Evolutionary conservation across 2,113 vertebrate genomes (phyloP).

Genomic region (Triplophysa tibetana): DNA sequence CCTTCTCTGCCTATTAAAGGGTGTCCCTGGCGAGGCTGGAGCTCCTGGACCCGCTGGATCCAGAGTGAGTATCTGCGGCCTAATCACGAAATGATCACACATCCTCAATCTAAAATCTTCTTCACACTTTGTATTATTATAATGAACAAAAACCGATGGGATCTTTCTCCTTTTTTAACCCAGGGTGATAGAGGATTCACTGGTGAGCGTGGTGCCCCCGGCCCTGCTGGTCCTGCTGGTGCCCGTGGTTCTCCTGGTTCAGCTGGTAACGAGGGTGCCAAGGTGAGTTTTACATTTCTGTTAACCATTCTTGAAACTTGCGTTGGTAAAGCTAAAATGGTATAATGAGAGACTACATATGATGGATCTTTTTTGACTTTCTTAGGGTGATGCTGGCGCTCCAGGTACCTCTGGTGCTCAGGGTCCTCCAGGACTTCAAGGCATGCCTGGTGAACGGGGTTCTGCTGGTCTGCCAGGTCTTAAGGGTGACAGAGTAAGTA

Average conservation of each 20-base stretch:
- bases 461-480: slow-evolving; percentile 91
- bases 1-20: slow-evolving; percentile 58
- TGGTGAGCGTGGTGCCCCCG: slow-evolving; percentile 91
- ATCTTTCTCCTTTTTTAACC: slow-evolving; percentile 10
- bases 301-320: background rate
- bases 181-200: slow-evolving; percentile 97
- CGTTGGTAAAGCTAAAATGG: background rate
- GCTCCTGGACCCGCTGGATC: slow-evolving; percentile 81
- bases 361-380: background rate
- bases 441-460: slow-evolving; percentile 98
- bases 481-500: slow-evolving; percentile 94
- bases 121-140: background rate
- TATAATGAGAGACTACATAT: background rate
- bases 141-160: background rate
- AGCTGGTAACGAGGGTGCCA: slow-evolving; percentile 94
- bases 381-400: slow-evolving; percentile 89
- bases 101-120: background rate
- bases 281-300: slow-evolving; percentile 74
- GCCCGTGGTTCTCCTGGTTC: slow-evolving; percentile 87
- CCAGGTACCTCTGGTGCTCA: slow-evolving; percentile 84
- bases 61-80: slow-evolving; percentile 80
- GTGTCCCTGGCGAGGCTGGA: slow-evolving; percentile 87
- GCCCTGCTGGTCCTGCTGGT: slow-evolving; percentile 82
- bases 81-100: background rate
- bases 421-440: slow-evolving; percentile 94